These are phyloP conservation scores for Chloebia gouldiae DNA, from an alignment of 2,113 vertebrate genomes.

Conservation along the genomic window DNA sequence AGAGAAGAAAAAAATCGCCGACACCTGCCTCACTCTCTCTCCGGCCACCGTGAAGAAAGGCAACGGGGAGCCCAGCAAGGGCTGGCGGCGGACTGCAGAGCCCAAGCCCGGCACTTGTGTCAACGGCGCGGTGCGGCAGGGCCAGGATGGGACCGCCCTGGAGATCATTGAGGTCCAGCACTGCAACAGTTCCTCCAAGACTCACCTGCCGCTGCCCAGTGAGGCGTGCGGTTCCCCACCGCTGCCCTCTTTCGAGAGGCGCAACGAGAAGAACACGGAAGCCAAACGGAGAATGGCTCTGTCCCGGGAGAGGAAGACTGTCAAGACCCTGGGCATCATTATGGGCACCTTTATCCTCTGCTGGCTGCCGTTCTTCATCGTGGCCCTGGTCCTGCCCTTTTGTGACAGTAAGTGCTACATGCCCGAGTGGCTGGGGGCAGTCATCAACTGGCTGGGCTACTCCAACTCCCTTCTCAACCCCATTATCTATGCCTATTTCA, in stretches of 20 bases:
- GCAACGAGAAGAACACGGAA: slow-evolving; percentile 82
- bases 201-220: slow-evolving; percentile 86
- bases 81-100: slow-evolving; percentile 76
- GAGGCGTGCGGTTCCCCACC: slow-evolving; percentile 55
- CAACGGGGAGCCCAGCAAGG: slow-evolving; percentile 72
- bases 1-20: slow-evolving; percentile 75
- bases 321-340: slow-evolving; percentile 96
- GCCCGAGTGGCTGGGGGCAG: slow-evolving; percentile 86
- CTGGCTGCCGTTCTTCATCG: slow-evolving; percentile 98
- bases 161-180: slow-evolving; percentile 87
- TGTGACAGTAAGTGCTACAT: slow-evolving; percentile 89
- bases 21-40: slow-evolving; percentile 75
- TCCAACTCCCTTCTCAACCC: slow-evolving; percentile 98
- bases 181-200: slow-evolving; percentile 80
- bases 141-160: slow-evolving; percentile 80
- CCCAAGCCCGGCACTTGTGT: slow-evolving; percentile 73
- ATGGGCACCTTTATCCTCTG: slow-evolving; percentile 99
- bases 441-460: slow-evolving; percentile 98
- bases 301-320: slow-evolving; percentile 93
- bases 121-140: slow-evolving; percentile 83
- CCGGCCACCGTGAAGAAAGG: slow-evolving; percentile 74
- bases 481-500: slow-evolving; percentile 98
- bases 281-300: slow-evolving; percentile 89
- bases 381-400: slow-evolving; percentile 92
- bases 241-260: slow-evolving; percentile 72